phyloP scores from a whole-genome alignment of 2,888 invertebrate species.

The Drosophila tanythrix region DNA sequence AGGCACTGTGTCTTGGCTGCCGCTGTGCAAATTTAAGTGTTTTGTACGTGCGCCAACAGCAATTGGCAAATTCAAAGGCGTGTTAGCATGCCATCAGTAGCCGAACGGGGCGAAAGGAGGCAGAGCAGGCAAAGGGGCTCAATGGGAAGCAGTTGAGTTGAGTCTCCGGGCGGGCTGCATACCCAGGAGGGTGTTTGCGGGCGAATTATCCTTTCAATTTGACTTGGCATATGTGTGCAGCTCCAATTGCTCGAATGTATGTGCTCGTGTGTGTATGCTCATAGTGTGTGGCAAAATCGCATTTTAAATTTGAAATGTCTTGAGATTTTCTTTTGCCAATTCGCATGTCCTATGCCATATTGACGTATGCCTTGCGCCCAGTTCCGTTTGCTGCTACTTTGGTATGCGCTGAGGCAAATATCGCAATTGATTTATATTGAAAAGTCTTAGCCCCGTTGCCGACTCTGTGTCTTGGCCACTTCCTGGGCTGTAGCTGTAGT shows the following conservation, averaged over 20 bases:
- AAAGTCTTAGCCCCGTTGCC: conserved; percentile 67
- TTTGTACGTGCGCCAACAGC: conserved; percentile 83
- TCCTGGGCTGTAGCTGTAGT: conserved; percentile 46
- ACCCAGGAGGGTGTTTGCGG: conserved; percentile 84
- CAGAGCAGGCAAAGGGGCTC: not conserved
- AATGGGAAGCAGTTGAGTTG: conserved; percentile 35
- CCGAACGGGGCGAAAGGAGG: conserved; percentile 1
- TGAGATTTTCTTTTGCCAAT: conserved; percentile 78
- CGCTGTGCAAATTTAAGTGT: conserved; percentile 82
- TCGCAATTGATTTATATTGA: conserved; percentile 83
- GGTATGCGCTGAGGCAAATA: conserved; percentile 67
- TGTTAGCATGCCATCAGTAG: conserved; percentile 81
- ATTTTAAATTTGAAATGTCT: conserved; percentile 82
- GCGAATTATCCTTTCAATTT: conserved; percentile 85
- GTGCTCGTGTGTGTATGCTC: conserved; percentile 9
- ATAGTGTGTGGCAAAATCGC: conserved; percentile 65
- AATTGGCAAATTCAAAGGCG: conserved; percentile 84
- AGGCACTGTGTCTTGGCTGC: conserved; percentile 60
- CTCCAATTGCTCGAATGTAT: conserved; percentile 16
- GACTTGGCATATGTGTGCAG: conserved; percentile 83
- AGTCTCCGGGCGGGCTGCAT: conserved; percentile 52
- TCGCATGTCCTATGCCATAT: conserved; percentile 66
- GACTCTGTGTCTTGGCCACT: conserved; percentile 62
- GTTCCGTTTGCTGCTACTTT: conserved; percentile 66
- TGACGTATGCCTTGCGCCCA: conserved; percentile 72